Conservation (phyloP, 2,113 vertebrate species). For the Hippolais icterina region DNA sequence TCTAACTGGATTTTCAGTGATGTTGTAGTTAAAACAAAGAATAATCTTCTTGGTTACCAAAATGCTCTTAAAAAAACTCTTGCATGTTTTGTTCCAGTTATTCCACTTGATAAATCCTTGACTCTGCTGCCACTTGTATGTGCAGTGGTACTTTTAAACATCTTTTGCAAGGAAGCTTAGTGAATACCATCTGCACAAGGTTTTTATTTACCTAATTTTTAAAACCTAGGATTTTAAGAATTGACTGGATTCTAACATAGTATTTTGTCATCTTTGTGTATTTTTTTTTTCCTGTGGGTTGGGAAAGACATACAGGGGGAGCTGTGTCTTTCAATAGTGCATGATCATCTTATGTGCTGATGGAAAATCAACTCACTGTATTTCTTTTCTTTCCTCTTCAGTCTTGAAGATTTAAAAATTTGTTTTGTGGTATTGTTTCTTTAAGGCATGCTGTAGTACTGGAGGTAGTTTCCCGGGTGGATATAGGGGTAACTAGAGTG, state of each 20-base stretch:
- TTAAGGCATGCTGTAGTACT: neutral
- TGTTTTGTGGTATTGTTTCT: neutral
- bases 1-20: conserved; percentile 41
- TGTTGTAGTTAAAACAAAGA: conserved; percentile 18
- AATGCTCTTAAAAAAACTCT: neutral
- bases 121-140: neutral
- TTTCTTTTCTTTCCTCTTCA: conserved; percentile 19
- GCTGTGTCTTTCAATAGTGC: neutral
- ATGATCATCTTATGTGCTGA: neutral
- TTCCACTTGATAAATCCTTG: conserved; percentile 37
- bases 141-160: conserved; percentile 10
- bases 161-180: neutral
- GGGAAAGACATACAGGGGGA: neutral
- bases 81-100: neutral
- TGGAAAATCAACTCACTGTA: neutral
- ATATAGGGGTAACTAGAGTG: conserved; percentile 22
- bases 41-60: neutral
- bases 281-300: neutral
- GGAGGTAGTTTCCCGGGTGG: conserved; percentile 40
- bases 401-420: neutral
- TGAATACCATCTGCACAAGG: neutral
- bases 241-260: neutral
- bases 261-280: neutral
- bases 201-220: conserved; percentile 17
- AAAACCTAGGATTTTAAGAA: neutral